phyloP scores from a whole-genome alignment of 2,888 invertebrate species.

The Oeneis ivallda region DNA sequence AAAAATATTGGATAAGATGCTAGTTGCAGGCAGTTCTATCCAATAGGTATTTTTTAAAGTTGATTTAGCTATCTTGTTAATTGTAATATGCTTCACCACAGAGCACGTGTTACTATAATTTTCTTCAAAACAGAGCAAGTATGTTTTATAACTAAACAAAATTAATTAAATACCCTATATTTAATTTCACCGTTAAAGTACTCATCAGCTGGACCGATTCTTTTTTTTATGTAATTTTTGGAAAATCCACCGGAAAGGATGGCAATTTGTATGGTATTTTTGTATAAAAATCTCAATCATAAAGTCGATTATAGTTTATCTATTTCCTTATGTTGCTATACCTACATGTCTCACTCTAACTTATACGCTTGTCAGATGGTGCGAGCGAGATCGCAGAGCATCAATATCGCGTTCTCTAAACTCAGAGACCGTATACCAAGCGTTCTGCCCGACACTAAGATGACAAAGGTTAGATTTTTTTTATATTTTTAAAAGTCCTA shows the following conservation, averaged over 20 bases:
- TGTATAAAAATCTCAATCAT: not conserved
- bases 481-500: not conserved
- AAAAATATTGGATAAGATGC: too few species aligned
- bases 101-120: not conserved
- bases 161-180: too few species aligned
- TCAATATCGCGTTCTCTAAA: conserved; percentile 96
- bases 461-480: conserved; percentile 88
- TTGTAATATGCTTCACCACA: not conserved
- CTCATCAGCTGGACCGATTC: not conserved
- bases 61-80: not conserved
- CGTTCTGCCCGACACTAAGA: conserved; percentile 96
- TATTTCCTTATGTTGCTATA: not conserved
- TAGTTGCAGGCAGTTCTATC: too few species aligned
- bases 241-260: too few species aligned
- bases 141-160: not conserved
- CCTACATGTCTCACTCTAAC: conserved; percentile 55
- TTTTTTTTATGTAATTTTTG: too few species aligned
- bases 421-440: conserved; percentile 96
- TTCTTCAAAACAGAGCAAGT: not conserved
- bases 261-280: not conserved
- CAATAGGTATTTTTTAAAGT: too few species aligned
- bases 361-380: conserved; percentile 74
- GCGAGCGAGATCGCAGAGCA: conserved; percentile 90
- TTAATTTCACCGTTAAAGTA: not conserved
- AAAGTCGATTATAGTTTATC: not conserved